Base-by-base conservation (phyloP, 2,888 invertebrate genomes). In the Miltochrista miniata region DNA sequence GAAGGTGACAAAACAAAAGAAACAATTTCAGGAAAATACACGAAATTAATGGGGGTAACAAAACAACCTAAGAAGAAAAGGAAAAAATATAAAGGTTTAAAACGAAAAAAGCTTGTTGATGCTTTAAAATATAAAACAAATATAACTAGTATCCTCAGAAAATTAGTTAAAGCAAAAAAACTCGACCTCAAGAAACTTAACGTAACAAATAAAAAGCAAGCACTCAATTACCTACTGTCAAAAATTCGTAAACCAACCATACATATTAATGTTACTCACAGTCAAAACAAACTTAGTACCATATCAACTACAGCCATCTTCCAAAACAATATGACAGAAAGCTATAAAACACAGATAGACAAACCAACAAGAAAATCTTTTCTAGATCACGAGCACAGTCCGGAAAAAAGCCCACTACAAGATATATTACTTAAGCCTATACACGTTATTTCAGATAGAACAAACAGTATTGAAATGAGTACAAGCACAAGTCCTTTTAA, bases 341-440 rank as follows among this genome's bases (percentile, higher is more conserved):
- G 7, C 3, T 34, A 14, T 30, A 29, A 29, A 30, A 15, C 48
- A n/a, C 48, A 48, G 12, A 15, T 41, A 36, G 15, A 48, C 10
- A 36, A 48, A 13, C 48, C 48, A 9, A 31, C 48, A 35, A 35
- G 30, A 18, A 41, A 30, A 36, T 41, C 30, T 35, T 30, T 15
- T 30, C 5, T 24, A 24, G 5, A 24, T 24, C 5, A 24, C 5
- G 18, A 24, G 5, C 18, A 5, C 5, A 24, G 18, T 5, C 5
- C 18, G 3, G 18, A 24, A 29, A 29, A 13, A 3, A 29, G 9
- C 24, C 40, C 9, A n/a, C n/a, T n/a, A 29, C 29, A 29, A 2
- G 0, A 10, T 5, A 30, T n/a, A 2, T 18, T 11, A 29, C 0
- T 11, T 14, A 36, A 8, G 36, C 10, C 45, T 15, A 12, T 9